These are phyloP conservation scores for Centropyge bicolor DNA, from an alignment of 2,797 vertebrate species.

Conservation along the genomic window DNA sequence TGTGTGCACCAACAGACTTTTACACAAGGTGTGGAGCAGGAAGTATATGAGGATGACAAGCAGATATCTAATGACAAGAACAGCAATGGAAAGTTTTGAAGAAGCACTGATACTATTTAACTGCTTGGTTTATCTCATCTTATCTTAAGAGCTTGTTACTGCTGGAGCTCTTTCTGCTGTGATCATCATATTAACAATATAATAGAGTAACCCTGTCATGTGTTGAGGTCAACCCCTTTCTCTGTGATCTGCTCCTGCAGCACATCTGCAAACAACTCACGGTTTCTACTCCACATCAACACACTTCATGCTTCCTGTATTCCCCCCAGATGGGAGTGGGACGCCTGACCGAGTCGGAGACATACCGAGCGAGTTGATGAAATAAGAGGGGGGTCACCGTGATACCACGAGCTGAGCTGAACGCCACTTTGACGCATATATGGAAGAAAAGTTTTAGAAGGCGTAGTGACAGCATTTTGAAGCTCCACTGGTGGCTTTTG, in stretches of 20 bases:
- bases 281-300: neutral
- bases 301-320: constrained; percentile 3
- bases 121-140: too few species aligned
- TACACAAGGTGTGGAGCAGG: too few species aligned
- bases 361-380: neutral
- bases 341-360: neutral
- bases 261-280: constrained; percentile 17
- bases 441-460: neutral
- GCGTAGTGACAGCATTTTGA: neutral
- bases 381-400: neutral
- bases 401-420: neutral
- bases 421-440: neutral
- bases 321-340: neutral
- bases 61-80: neutral
- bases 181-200: too few species aligned
- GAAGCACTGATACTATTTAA: neutral
- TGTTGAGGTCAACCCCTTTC: neutral
- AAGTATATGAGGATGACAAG: neutral
- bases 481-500: neutral
- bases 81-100: neutral
- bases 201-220: neutral
- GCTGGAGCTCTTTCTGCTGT: neutral
- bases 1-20: neutral
- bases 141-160: neutral
- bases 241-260: constrained; percentile 1